phyloP scores from a whole-genome alignment of 2,113 vertebrate genomes.

The Limnothrissa miodon region DNA sequence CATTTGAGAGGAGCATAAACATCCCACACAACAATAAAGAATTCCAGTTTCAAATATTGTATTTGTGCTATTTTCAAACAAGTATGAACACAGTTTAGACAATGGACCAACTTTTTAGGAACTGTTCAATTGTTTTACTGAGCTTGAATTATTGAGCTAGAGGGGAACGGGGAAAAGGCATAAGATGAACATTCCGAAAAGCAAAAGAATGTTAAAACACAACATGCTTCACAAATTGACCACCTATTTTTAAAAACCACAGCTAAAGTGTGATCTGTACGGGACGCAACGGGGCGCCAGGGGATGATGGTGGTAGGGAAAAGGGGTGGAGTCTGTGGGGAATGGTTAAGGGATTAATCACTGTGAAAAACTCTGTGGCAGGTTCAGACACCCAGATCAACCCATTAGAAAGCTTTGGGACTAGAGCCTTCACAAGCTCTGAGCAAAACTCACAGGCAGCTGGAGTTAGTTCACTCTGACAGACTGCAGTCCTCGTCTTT shows the following conservation, averaged over 20 bases:
- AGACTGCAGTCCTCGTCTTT: neutral
- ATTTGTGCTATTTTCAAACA: no score
- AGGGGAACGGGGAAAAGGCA: neutral
- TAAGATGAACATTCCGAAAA: neutral
- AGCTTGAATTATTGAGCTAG: no score
- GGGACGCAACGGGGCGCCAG: neutral
- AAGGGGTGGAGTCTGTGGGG: neutral
- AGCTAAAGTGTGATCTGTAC: neutral
- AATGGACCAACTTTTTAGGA: no score
- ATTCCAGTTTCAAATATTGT: no score
- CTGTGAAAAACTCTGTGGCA: neutral
- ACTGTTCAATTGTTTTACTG: no score
- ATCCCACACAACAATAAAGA: no score
- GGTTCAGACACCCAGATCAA: neutral
- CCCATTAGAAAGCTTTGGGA: constrained; percentile 4
- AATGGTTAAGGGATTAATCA: neutral
- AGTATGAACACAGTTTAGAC: no score
- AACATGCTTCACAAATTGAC: neutral
- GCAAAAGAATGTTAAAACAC: neutral
- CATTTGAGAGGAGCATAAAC: no score
- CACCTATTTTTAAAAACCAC: neutral
- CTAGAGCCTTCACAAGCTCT: neutral
- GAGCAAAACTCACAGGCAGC: neutral
- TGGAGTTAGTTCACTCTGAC: no score
- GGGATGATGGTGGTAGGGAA: neutral